Percentiles rank a stretch among this genome's conserved stretches.
Conservation (phyloP, 2,888 invertebrate species). For the Drosophila lacicola region DNA sequence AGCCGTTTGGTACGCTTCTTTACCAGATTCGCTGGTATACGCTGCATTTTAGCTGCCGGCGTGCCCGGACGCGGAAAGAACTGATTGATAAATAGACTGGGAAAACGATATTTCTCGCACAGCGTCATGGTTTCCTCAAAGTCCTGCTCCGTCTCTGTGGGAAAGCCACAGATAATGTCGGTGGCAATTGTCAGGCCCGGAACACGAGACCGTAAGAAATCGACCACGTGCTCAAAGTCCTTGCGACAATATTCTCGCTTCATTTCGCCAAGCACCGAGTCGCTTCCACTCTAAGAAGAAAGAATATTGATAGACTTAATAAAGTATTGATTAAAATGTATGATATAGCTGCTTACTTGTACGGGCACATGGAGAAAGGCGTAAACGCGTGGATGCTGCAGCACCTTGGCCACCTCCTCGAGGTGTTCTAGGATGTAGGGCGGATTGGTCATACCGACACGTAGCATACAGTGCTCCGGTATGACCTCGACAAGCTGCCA, state of each 20-base stretch:
- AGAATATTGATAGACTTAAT: background rate
- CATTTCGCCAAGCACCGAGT: slow-evolving; percentile 97
- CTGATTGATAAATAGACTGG: slow-evolving; percentile 98
- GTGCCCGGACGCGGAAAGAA: slow-evolving; percentile 98
- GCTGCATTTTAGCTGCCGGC: slow-evolving; percentile 95
- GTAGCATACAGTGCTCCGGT: slow-evolving; percentile 89
- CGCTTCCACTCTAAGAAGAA: slow-evolving; percentile 91
- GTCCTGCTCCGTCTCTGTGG: slow-evolving; percentile 95
- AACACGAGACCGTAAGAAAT: slow-evolving; percentile 93
- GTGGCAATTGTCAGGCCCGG: slow-evolving; percentile 97
- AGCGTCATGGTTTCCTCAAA: slow-evolving; percentile 94
- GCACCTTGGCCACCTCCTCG: slow-evolving; percentile 93
- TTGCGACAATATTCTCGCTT: slow-evolving; percentile 96
- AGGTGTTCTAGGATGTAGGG: slow-evolving; percentile 98
- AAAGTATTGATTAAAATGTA: background rate
- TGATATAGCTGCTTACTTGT: slow-evolving; percentile 85
- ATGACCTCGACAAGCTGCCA: slow-evolving; percentile 91
- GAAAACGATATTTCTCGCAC: slow-evolving; percentile 94
- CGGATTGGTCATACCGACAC: slow-evolving; percentile 99
- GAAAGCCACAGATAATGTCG: slow-evolving; percentile 99
- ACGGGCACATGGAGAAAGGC: slow-evolving; percentile 99
- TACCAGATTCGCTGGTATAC: slow-evolving; percentile 94
- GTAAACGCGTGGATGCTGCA: slow-evolving; percentile 95
- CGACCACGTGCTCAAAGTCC: slow-evolving; percentile 95
- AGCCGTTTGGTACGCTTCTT: slow-evolving; percentile 95